Conservation (phyloP, 2,113 vertebrate genomes). For the Cryptoleucopteryx plumbea region DNA sequence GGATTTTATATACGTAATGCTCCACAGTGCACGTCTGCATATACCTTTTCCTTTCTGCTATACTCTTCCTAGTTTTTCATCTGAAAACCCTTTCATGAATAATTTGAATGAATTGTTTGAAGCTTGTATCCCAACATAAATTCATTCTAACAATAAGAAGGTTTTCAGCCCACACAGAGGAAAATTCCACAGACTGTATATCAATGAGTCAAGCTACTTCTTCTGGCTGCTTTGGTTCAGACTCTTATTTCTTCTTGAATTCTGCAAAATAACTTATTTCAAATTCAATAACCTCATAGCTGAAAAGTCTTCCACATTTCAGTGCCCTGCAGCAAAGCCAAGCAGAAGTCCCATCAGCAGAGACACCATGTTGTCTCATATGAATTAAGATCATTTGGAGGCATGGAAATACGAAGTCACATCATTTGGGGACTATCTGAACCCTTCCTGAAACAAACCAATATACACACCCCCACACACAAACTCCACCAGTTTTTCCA, state of each 20-base stretch:
- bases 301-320: neutral
- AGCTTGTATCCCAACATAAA: neutral
- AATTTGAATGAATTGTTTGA: slow-evolving; percentile 46
- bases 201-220: slow-evolving; percentile 41
- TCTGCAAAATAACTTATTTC: neutral
- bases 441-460: neutral
- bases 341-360: neutral
- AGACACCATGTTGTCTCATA: neutral
- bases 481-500: neutral
- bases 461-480: accelerated
- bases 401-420: neutral
- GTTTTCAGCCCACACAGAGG: slow-evolving; percentile 49
- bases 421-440: neutral
- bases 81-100: slow-evolving; percentile 16
- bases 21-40: neutral
- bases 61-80: neutral
- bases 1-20: neutral
- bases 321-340: neutral
- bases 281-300: neutral
- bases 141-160: slow-evolving; percentile 43
- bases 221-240: slow-evolving; percentile 8
- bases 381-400: neutral
- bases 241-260: neutral
- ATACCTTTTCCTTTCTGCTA: neutral
- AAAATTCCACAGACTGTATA: slow-evolving; percentile 37